Conservation (phyloP, 2,888 invertebrate species). For the Mesorhabditis belari region DNA sequence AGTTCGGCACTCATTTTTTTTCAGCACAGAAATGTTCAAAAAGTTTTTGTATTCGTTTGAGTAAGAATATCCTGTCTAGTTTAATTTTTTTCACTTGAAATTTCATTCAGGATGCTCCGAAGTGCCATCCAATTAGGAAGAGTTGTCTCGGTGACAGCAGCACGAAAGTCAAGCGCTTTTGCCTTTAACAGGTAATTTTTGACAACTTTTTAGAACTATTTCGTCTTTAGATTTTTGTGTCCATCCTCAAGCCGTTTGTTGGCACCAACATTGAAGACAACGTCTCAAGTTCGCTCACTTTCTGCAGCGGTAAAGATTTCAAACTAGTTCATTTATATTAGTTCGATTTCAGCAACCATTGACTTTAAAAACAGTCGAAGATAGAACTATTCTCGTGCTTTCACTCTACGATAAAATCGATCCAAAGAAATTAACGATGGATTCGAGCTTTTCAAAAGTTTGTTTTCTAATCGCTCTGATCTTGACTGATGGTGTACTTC, state of each 20-base stretch:
- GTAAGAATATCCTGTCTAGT: too few species aligned
- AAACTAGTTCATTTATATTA: neutral
- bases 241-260: too few species aligned
- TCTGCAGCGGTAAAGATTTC: neutral
- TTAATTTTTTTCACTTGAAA: too few species aligned
- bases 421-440: slow-evolving; percentile 69
- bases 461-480: too few species aligned
- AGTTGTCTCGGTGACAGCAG: neutral
- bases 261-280: too few species aligned
- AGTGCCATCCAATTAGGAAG: neutral
- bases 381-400: slow-evolving; percentile 86
- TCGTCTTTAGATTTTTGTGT: neutral
- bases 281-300: neutral
- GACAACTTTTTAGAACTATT: neutral
- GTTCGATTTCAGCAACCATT: slow-evolving; percentile 36
- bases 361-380: slow-evolving; percentile 73
- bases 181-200: neutral
- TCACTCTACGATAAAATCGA: slow-evolving; percentile 84
- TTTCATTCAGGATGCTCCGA: neutral
- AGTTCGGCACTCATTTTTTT: too few species aligned
- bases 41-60: too few species aligned
- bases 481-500: neutral
- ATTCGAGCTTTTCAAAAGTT: slow-evolving; percentile 89
- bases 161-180: neutral
- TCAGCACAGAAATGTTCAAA: too few species aligned